Evolutionary conservation across 1,140 invertebrate genomes (phyloP).

Genomic region (Aporrectodea caliginosa): DNA sequence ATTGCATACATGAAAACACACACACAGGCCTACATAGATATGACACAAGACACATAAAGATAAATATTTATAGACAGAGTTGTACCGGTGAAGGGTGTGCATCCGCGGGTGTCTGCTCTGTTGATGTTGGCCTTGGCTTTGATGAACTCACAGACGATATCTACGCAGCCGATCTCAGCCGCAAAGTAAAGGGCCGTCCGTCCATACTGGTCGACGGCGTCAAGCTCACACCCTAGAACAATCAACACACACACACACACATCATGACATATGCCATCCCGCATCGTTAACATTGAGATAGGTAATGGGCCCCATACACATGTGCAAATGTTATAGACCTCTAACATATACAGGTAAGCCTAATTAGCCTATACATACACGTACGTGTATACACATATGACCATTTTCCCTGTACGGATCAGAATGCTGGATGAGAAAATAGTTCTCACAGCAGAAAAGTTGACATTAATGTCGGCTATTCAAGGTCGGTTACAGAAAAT

Average conservation of each 20-base stretch:
- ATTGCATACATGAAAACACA: too few relatives aligned
- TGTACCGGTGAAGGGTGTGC: conserved; percentile 50
- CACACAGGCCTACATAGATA: too few relatives aligned
- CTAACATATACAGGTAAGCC: background rate
- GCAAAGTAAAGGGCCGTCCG: conserved; percentile 45
- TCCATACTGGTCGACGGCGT: conserved; percentile 42
- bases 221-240: conserved; percentile 42
- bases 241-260: background rate
- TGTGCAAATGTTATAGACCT: background rate
- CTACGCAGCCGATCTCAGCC: conserved; percentile 38
- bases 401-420: too few relatives aligned
- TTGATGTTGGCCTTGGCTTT: conserved; percentile 42
- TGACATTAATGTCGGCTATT: too few relatives aligned
- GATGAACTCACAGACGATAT: conserved; percentile 42
- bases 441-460: too few relatives aligned
- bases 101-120: conserved; percentile 40
- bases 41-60: too few relatives aligned
- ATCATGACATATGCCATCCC: background rate
- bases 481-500: too few relatives aligned
- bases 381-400: too few relatives aligned
- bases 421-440: too few relatives aligned
- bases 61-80: too few relatives aligned
- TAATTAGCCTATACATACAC: too few relatives aligned
- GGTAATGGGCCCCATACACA: background rate
- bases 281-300: background rate